phyloP scores from a whole-genome alignment of 1,140 invertebrate species.

The Helicoverpa armigera region DNA sequence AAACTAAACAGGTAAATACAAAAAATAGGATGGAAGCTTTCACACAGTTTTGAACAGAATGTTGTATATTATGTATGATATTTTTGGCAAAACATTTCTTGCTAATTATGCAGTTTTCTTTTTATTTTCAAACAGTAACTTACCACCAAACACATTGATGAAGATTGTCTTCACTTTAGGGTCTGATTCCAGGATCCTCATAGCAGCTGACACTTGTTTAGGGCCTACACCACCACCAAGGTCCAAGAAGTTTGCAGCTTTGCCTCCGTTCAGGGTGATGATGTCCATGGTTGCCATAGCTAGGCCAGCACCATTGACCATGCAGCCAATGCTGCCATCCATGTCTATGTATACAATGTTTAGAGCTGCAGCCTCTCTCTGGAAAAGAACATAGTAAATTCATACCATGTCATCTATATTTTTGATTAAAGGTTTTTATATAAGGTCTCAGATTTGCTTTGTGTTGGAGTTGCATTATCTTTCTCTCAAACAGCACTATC shows the following conservation, averaged over 20 bases:
- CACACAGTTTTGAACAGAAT: too few relatives aligned
- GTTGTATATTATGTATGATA: too few relatives aligned
- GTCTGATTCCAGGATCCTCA: slow-evolving; percentile 97
- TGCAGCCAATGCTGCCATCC: slow-evolving; percentile 98
- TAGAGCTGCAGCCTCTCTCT: slow-evolving; percentile 93
- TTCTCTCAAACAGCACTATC: slow-evolving; percentile 1
- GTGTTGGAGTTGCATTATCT: neutral
- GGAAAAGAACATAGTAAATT: slow-evolving; percentile 36
- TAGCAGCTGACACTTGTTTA: slow-evolving; percentile 96
- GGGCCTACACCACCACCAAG: slow-evolving; percentile 98
- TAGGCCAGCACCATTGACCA: slow-evolving; percentile 99
- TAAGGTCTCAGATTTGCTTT: neutral
- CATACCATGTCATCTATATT: too few relatives aligned
- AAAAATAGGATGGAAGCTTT: too few relatives aligned
- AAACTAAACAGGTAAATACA: too few relatives aligned
- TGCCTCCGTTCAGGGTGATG: slow-evolving; percentile 97
- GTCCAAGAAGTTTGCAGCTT: slow-evolving; percentile 98
- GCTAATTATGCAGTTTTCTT: neutral
- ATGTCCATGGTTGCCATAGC: slow-evolving; percentile 99
- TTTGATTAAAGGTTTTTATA: too few relatives aligned
- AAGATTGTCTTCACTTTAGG: slow-evolving; percentile 97
- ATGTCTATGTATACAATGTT: slow-evolving; percentile 99
- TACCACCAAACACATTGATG: slow-evolving; percentile 99
- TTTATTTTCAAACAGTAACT: slow-evolving; percentile 46
- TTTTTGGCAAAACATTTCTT: neutral